Conservation (phyloP, 2,888 invertebrate genomes). For the Lysandra coridon region DNA sequence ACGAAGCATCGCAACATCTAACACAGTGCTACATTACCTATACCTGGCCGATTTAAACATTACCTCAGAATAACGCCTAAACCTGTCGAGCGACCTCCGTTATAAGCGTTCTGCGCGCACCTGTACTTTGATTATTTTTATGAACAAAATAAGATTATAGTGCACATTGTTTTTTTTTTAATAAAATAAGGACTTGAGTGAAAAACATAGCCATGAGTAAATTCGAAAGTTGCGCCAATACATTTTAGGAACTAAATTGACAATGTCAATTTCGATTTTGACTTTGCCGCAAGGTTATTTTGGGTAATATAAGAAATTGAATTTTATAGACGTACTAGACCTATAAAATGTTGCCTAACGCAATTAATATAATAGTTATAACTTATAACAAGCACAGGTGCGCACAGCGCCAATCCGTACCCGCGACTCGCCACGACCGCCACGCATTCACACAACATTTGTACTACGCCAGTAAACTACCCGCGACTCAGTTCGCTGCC, state of each 20-base stretch:
- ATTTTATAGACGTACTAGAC: neutral
- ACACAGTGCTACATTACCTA: constrained; percentile 15
- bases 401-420: constrained; percentile 39
- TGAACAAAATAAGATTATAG: neutral
- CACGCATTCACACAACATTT: constrained; percentile 67
- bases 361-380: neutral
- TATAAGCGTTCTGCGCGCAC: neutral
- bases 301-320: neutral
- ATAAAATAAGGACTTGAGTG: neutral
- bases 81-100: constrained; percentile 27
- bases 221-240: neutral
- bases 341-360: constrained; percentile 20
- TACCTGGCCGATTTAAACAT: constrained; percentile 3
- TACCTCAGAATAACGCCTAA: neutral
- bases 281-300: neutral
- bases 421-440: constrained; percentile 46
- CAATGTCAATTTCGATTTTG: neutral
- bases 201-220: neutral
- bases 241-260: neutral
- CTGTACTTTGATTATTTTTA: neutral
- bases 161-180: neutral
- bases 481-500: constrained; percentile 60
- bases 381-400: neutral
- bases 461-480: constrained; percentile 77
- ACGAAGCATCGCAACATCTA: constrained; percentile 32